Percentiles rank a stretch among this genome's conserved stretches.
Conservation (phyloP, 2,113 vertebrate genomes). For the Accipiter cooperii region DNA sequence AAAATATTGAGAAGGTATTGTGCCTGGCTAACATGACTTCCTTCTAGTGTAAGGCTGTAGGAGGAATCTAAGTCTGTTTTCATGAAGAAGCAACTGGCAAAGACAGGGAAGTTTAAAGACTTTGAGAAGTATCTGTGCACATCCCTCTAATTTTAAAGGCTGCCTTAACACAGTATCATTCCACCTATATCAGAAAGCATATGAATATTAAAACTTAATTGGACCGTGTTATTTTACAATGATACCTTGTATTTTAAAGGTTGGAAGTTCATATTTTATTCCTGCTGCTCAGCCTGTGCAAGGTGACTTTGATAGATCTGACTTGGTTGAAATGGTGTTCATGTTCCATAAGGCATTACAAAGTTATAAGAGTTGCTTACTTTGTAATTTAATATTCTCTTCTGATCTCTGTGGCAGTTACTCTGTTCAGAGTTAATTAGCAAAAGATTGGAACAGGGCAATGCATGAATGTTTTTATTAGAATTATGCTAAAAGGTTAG, state of each 20-base stretch:
- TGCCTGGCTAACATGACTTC: neutral
- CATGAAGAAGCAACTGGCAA: neutral
- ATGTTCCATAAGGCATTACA: constrained; percentile 8
- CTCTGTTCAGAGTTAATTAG: constrained; percentile 54
- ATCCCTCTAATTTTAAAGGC: neutral
- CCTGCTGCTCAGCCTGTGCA: neutral
- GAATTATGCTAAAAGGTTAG: constrained; percentile 19
- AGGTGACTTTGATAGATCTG: neutral
- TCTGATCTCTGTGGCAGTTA: constrained; percentile 43
- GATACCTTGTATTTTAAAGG: neutral
- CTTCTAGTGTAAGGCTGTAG: neutral
- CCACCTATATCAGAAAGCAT: neutral
- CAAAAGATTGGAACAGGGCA: constrained; percentile 21
- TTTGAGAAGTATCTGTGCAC: neutral
- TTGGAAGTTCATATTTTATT: neutral
- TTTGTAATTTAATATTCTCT: constrained; percentile 57
- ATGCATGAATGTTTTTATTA: constrained; percentile 38
- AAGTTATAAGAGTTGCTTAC: constrained; percentile 9
- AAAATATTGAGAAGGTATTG: neutral
- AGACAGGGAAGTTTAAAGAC: neutral
- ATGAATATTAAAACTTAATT: neutral
- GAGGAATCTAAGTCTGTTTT: neutral
- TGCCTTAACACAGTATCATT: neutral
- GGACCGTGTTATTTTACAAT: neutral
- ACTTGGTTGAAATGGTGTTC: neutral